These are phyloP conservation scores for Drosophila histrio DNA, from an alignment of 2,888 invertebrate species.

Conservation along the genomic window DNA sequence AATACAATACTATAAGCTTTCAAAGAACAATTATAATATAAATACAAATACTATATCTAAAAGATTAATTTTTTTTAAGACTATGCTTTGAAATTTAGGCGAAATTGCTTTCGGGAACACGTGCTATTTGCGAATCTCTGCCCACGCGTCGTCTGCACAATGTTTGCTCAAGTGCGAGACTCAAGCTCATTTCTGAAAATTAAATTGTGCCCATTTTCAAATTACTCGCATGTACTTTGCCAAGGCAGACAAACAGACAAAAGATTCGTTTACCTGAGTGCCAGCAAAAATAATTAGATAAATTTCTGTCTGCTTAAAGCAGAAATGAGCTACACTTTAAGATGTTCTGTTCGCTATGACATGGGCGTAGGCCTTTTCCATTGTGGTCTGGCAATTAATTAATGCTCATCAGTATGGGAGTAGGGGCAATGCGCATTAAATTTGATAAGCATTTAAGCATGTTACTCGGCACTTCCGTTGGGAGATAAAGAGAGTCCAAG, in stretches of 20 bases:
- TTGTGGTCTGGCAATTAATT: constrained; percentile 73
- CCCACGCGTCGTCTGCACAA: constrained; percentile 21
- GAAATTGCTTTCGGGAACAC: not conserved
- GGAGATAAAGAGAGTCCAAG: constrained; percentile 39
- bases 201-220: constrained; percentile 19
- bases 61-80: not conserved
- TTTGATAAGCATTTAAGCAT: constrained; percentile 79
- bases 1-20: not conserved
- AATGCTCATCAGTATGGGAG: constrained; percentile 66
- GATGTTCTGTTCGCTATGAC: constrained; percentile 6
- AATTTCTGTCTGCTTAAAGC: constrained; percentile 5
- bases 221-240: not conserved
- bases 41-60: too few species aligned
- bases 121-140: not conserved
- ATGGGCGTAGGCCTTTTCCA: constrained; percentile 21
- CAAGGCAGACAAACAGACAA: not conserved
- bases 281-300: constrained; percentile 22
- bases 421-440: constrained; percentile 59
- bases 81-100: not conserved
- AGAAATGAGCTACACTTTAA: constrained; percentile 10
- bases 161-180: constrained; percentile 17
- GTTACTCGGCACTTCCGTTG: constrained; percentile 75
- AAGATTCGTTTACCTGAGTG: constrained; percentile 6
- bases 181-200: constrained; percentile 33
- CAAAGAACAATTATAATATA: too few species aligned